phyloP scores from a whole-genome alignment of 1,140 invertebrate species.

The Saxidomus purpurata region DNA sequence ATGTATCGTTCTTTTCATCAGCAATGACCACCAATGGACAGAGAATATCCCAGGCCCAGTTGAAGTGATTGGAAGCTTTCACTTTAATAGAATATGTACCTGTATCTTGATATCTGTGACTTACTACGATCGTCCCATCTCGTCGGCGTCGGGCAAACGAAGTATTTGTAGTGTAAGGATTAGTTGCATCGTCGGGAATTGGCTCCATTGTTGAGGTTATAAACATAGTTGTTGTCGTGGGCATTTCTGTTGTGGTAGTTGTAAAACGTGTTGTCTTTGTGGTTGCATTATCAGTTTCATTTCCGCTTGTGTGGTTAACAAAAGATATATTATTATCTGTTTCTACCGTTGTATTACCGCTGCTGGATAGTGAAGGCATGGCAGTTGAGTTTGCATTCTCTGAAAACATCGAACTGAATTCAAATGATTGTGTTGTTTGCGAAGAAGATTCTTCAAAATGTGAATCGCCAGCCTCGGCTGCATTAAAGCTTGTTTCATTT shows the following conservation, averaged over 20 bases:
- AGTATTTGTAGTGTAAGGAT: constrained; percentile 38
- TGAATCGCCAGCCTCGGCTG: constrained; percentile 23
- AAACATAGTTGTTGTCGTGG: constrained; percentile 32
- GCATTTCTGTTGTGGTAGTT: constrained; percentile 13
- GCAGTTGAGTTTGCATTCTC: background rate
- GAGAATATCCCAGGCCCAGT: constrained; percentile 68
- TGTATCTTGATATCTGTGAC: constrained; percentile 73
- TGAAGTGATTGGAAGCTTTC: constrained; percentile 79
- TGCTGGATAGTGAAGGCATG: background rate
- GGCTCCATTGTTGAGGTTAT: constrained; percentile 43
- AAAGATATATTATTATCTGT: background rate
- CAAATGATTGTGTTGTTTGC: background rate
- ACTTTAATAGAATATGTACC: constrained; percentile 77
- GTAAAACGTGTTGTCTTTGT: constrained; percentile 1
- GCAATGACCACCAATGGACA: constrained; percentile 80
- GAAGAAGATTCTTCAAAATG: background rate
- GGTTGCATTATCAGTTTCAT: background rate
- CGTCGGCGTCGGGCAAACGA: constrained; percentile 22
- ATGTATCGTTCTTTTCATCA: constrained; percentile 24
- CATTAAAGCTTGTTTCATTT: background rate
- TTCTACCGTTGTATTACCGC: background rate
- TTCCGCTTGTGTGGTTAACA: background rate
- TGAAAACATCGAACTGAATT: background rate
- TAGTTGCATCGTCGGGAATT: background rate
- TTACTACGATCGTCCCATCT: constrained; percentile 68